These are phyloP conservation scores for Virgularia gustaviana DNA, from an alignment of 92 coral and sea anemone species.

Conservation along the genomic window DNA sequence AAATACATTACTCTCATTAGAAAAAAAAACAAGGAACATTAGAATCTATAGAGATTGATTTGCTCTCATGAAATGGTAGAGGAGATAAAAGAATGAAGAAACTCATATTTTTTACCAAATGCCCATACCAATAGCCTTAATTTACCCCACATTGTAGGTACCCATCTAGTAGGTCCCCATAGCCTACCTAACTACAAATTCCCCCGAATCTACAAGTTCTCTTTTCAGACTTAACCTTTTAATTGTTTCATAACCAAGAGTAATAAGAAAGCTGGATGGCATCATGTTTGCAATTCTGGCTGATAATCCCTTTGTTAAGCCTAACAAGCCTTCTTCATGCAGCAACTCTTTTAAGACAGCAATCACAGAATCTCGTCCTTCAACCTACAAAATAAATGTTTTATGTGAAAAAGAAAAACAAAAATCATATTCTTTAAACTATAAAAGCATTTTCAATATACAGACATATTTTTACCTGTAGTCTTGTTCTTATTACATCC, in stretches of 20 bases:
- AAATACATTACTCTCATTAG: no score
- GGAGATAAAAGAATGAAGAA: no score
- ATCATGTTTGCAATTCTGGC: slow-evolving; percentile 90
- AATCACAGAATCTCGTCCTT: slow-evolving; percentile 73
- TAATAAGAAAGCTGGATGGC: slow-evolving; percentile 83
- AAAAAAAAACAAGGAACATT: no score
- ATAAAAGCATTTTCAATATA: neutral
- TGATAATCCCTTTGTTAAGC: slow-evolving; percentile 73
- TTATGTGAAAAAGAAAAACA: neutral
- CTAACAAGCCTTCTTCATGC: slow-evolving; percentile 79
- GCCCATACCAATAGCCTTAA: no score
- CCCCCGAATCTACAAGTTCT: slow-evolving; percentile 16
- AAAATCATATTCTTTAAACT: neutral
- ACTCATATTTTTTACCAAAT: no score
- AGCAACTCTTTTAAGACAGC: slow-evolving; percentile 62
- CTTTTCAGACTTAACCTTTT: slow-evolving; percentile 74
- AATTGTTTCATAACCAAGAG: slow-evolving; percentile 92
- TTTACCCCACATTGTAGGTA: no score
- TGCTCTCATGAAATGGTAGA: no score
- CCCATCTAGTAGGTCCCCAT: no score
- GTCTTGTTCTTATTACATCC: slow-evolving; percentile 84
- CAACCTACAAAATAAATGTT: slow-evolving; percentile 58
- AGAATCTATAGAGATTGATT: no score
- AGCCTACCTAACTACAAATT: slow-evolving; percentile 19
- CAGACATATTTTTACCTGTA: slow-evolving; percentile 63